Conservation (phyloP, 2,888 invertebrate genomes). For the Agrotis clavis region DNA sequence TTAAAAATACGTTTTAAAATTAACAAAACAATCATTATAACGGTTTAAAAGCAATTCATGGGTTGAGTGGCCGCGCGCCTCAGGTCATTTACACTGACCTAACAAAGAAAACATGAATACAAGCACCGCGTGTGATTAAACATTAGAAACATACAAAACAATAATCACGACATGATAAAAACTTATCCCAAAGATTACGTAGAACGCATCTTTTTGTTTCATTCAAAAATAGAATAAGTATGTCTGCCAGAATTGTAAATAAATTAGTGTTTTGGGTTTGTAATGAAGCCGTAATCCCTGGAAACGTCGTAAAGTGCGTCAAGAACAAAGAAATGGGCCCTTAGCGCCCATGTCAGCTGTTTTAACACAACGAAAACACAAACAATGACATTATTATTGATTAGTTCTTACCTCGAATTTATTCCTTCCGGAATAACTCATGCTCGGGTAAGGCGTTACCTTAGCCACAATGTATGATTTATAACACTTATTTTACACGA, state of each 20-base stretch:
- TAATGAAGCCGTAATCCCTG: not conserved
- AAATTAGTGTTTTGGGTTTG: not conserved
- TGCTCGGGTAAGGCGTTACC: slow-evolving; percentile 89
- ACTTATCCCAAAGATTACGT: slow-evolving; percentile 38
- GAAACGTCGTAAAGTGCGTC: slow-evolving; percentile 16
- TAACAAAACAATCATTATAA: slow-evolving; percentile 74
- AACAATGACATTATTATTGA: slow-evolving; percentile 78
- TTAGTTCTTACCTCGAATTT: slow-evolving; percentile 91
- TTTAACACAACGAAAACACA: slow-evolving; percentile 90
- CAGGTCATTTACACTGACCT: slow-evolving; percentile 79
- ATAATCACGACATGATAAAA: slow-evolving; percentile 61
- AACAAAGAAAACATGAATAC: slow-evolving; percentile 74
- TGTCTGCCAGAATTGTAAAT: slow-evolving; percentile 25
- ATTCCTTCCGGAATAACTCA: slow-evolving; percentile 92
- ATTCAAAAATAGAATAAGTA: slow-evolving; percentile 73
- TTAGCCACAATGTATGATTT: slow-evolving; percentile 88
- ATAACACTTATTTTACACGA: slow-evolving; percentile 59
- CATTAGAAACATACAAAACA: slow-evolving; percentile 60
- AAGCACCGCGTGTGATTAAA: slow-evolving; percentile 60
- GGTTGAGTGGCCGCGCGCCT: slow-evolving; percentile 75
- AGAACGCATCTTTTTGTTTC: slow-evolving; percentile 56
- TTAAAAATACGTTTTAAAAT: slow-evolving; percentile 56
- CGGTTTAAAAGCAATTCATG: slow-evolving; percentile 71
- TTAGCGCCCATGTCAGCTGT: slow-evolving; percentile 91
- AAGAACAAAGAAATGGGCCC: slow-evolving; percentile 82